phyloP scores from a whole-genome alignment of 2,113 vertebrate species.

The Egretta garzetta region DNA sequence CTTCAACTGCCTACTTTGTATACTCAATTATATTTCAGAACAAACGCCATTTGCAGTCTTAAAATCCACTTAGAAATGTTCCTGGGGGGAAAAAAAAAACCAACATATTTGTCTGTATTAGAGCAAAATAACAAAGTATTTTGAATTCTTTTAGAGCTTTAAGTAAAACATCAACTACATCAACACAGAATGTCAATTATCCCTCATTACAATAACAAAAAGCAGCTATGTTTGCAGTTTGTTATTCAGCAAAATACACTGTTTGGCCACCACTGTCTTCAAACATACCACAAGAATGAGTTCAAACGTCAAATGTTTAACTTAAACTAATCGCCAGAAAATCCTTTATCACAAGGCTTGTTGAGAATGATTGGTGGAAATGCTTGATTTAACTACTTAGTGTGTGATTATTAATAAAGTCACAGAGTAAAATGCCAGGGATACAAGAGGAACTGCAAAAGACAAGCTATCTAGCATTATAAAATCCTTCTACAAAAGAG shows the following conservation, averaged over 20 bases:
- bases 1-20: neutral
- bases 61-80: slow-evolving; percentile 25
- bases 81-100: neutral
- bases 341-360: slow-evolving; percentile 33
- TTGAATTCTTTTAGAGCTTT: slow-evolving; percentile 39
- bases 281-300: slow-evolving; percentile 63
- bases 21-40: neutral
- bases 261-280: slow-evolving; percentile 27
- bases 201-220: slow-evolving; percentile 53
- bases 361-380: slow-evolving; percentile 32
- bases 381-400: slow-evolving; percentile 28
- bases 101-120: neutral
- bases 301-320: slow-evolving; percentile 61
- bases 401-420: neutral
- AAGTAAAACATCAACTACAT: slow-evolving; percentile 24
- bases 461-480: neutral
- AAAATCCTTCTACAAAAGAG: neutral
- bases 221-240: slow-evolving; percentile 36
- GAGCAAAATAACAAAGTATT: slow-evolving; percentile 12
- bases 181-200: slow-evolving; percentile 43
- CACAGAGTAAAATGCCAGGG: neutral
- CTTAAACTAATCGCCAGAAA: slow-evolving; percentile 17
- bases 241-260: slow-evolving; percentile 32
- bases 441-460: neutral
- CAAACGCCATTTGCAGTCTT: neutral